Evolutionary conservation across 2,888 invertebrate genomes (phyloP).

Genomic region (Pristionchus mayeri): DNA sequence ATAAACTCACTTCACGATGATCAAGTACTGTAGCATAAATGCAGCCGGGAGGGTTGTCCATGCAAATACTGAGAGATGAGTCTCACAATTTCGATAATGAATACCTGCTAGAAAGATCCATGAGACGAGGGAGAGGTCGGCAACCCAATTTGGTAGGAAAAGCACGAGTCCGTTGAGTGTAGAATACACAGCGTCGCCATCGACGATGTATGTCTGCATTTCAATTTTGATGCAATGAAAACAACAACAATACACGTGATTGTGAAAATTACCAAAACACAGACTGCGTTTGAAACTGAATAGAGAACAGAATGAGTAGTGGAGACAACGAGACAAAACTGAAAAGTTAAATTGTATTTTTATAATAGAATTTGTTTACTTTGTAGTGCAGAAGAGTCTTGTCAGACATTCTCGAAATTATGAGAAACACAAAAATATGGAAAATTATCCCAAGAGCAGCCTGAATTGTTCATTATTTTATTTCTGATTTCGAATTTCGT

Average conservation of each 20-base stretch:
- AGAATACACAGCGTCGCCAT: constrained; percentile 11
- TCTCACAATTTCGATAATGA: neutral
- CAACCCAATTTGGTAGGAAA: neutral
- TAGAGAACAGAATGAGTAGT: neutral
- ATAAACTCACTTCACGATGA: constrained; percentile 9
- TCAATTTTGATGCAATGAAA: neutral
- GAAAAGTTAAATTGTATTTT: neutral
- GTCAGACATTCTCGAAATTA: constrained; percentile 2
- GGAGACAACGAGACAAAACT: neutral
- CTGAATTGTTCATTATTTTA: no score
- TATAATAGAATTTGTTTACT: neutral
- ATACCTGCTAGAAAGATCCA: constrained; percentile 26
- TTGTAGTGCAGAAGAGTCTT: constrained; percentile 14
- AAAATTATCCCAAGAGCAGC: no score
- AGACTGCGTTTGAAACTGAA: neutral
- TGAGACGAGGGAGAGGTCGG: neutral
- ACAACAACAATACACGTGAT: no score
- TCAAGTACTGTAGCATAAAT: constrained; percentile 16
- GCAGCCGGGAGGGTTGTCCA: constrained; percentile 5
- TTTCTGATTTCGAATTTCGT: no score
- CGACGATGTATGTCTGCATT: neutral
- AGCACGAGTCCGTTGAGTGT: constrained; percentile 3
- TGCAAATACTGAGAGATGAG: neutral
- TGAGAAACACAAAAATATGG: neutral
- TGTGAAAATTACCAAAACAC: neutral